phyloP scores from a whole-genome alignment of 37 sponge, comb jelly and placozoan genomes.

The Chondrilla cf. caribensis region DNA sequence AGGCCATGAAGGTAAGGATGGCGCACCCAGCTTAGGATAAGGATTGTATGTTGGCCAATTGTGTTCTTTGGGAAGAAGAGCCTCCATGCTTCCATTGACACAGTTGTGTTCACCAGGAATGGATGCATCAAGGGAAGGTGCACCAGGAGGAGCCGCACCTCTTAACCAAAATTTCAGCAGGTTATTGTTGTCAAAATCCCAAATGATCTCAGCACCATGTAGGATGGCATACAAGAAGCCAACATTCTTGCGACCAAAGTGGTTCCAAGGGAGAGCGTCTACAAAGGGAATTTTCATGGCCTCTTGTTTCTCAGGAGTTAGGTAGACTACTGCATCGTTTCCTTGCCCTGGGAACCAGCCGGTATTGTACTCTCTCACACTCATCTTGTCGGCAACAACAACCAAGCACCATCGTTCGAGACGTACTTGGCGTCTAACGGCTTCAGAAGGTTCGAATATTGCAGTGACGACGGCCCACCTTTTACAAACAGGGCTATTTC shows the following conservation, averaged over 20 bases:
- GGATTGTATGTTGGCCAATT: constrained; percentile 50
- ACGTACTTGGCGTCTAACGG: constrained; percentile 37
- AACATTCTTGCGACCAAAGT: constrained; percentile 64
- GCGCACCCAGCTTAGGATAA: constrained; percentile 49
- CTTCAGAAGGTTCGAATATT: constrained; percentile 34
- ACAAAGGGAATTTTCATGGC: constrained; percentile 20
- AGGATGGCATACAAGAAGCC: constrained; percentile 59
- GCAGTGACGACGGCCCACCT: constrained; percentile 60
- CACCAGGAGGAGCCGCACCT: constrained; percentile 38
- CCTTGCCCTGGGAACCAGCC: constrained; percentile 36
- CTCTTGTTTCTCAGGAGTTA: constrained; percentile 36
- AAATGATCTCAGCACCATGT: constrained; percentile 58
- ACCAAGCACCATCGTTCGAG: constrained; percentile 51
- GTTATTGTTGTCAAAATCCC: constrained; percentile 70
- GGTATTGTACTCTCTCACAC: constrained; percentile 20
- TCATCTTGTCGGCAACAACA: constrained; percentile 51
- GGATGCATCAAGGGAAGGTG: constrained; percentile 31
- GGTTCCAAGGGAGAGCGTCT: constrained; percentile 37
- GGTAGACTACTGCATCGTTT: constrained; percentile 31
- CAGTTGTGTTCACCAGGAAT: neutral
- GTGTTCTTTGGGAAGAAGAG: constrained; percentile 21
- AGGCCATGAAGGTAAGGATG: constrained; percentile 52
- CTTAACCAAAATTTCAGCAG: constrained; percentile 49
- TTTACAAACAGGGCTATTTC: constrained; percentile 12
- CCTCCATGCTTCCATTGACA: neutral